Evolutionary conservation across 2,797 vertebrate genomes (phyloP), one percentile per base, ranked within the genome.

Genomic region (Coregonus sp.): DNA sequence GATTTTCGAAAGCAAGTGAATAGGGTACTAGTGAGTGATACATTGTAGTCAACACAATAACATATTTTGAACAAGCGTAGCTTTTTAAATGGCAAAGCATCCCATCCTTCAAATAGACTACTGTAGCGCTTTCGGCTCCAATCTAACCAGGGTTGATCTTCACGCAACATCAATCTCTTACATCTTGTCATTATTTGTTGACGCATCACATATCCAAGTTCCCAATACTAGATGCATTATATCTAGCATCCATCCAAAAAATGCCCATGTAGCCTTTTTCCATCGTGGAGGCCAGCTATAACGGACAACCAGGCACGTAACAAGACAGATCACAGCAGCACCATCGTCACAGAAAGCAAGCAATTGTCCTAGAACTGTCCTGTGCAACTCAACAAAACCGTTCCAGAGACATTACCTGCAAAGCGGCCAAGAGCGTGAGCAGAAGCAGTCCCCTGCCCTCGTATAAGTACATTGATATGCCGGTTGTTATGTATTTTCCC

Each of bases 401-500:
- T 68, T 73, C 51, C 20, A 11, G 63, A 84, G 25, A 68, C 37
- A 75, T 69, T 95, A 95, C 94, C 94, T 94, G 93, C 92, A 93
- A 87, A 90, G 88, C 93, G 75, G 91, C 92, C 83, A 92, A 76
- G 81, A 94, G 75, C 82, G 84, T 70, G 82, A 92, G 90, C 90
- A 94, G 85, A 71, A 94, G 83, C 89, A 89, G 81, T 73, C 85
- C 86, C 90, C 90, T 91, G 84, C 92, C 89, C 84, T 85, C 89
- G 86, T 86, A 89, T 75, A 83, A 86, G 85, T 84, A 88, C 92
- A 94, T 94, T 75, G 84, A 85, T 89, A 69, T 86, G 82, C 72
- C 78, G 76, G 78, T 70, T 66, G 67, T 74, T 70, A 77, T 72
- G 83, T 80, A 75, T 84, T 83, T 31, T 70, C 59, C 69, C 81